These are phyloP conservation scores for Muraenolepis orangiensis DNA, from an alignment of 2,797 vertebrate genomes.

Conservation along the genomic window DNA sequence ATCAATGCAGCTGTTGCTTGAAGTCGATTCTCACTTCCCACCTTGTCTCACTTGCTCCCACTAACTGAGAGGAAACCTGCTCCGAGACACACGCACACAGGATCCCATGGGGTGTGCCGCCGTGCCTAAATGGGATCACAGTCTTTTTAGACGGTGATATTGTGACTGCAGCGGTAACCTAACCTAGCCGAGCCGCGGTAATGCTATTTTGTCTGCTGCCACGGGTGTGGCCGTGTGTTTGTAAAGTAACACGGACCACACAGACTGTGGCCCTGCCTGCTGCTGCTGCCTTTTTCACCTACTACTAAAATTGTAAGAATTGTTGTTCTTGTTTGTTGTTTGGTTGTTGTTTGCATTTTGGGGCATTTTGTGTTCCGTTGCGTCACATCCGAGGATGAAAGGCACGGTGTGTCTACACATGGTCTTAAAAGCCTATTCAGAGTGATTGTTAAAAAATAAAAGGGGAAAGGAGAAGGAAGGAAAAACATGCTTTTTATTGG, in stretches of 20 bases:
- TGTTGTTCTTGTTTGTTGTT: neutral
- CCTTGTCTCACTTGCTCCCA: neutral
- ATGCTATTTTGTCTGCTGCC: neutral
- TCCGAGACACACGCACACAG: neutral
- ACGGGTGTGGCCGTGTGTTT: neutral
- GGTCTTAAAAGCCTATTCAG: neutral
- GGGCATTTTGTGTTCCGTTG: too few relatives aligned
- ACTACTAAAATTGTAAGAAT: neutral
- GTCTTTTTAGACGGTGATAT: neutral
- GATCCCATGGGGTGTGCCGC: neutral
- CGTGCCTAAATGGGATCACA: neutral
- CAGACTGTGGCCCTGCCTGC: neutral
- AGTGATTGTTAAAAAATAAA: neutral
- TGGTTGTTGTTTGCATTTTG: neutral
- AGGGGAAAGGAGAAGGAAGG: neutral
- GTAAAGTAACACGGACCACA: neutral
- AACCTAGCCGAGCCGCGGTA: neutral
- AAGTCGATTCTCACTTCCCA: neutral
- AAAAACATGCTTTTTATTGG: neutral
- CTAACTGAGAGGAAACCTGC: neutral
- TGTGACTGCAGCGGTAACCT: neutral
- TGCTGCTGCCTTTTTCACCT: neutral
- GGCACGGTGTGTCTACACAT: neutral
- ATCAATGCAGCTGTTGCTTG: neutral
- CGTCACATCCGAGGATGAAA: neutral